Base-by-base conservation (phyloP, 2,797 vertebrate genomes). In the Myotis myotis region DNA sequence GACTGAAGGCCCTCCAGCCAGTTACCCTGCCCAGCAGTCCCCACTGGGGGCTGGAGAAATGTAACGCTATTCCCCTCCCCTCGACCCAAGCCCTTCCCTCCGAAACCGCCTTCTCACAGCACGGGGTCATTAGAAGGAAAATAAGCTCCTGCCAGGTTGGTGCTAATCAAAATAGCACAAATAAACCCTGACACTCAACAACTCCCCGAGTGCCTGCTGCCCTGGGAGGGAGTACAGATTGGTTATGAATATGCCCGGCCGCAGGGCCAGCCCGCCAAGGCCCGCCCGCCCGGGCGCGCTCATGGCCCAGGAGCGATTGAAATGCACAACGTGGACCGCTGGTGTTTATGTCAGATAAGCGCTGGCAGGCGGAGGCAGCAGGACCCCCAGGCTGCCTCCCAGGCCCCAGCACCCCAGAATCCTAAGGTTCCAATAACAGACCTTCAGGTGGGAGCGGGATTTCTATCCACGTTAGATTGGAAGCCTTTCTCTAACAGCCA, bases 101-200 rank as follows among this genome's bases (percentile, higher is more conserved):
- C 33, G 66, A 98, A 98, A 96, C 97, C 96, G 97, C 97, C n/a
- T 95, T 86, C 96, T 97, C 98, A 83, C 98, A 98, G 98, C 98
- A 97, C 96, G 98, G 93, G 98, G 97, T 98, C 98, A 97, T 98
- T 98, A 97, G 97, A 98, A 98, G 97, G 98, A 98, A 98, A 98
- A 98, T 98, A 97, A 89, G 36, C 97, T 97, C 97, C 98, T 98
- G 98, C 98, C 98, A 98, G 98, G 97, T 98, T 97, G 94, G 93
- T 47, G 94, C 98, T 98, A 98, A 98, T 98, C 98, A 98, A 98
- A 98, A 98, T 96, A 98, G 97, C 98, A 97, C 98, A 98, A 98
- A 98, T 98, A 98, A 98, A 98, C 96, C 96, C 97, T 98, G 98
- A 98, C 98, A 98, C 97, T 98, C 98, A 98, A 98, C 98, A 98